A percentile compares a stretch with the other conserved stretches of the same genome.
Conservation (phyloP, 2,888 invertebrate species). For the Adelognathus sp. region DNA sequence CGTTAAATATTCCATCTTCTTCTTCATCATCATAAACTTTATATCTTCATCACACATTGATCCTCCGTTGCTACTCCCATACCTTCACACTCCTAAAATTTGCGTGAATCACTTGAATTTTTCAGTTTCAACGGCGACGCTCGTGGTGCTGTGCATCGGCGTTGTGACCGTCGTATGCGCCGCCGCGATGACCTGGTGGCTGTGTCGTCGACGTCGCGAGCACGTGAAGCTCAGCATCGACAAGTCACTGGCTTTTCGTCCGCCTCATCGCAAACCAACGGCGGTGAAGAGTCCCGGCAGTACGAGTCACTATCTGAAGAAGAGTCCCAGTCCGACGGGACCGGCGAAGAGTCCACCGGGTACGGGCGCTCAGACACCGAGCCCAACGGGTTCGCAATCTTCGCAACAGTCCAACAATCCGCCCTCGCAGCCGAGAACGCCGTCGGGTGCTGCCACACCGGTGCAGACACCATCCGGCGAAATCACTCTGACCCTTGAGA, state of each 20-base stretch:
- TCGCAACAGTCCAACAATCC: conserved; percentile 66
- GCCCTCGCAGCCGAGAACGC: conserved; percentile 69
- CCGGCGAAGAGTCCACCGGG: conserved; percentile 84
- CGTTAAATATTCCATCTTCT: too few relatives aligned
- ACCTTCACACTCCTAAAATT: too few relatives aligned
- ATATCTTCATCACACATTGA: neutral
- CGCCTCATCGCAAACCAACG: conserved; percentile 87
- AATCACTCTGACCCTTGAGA: conserved; percentile 81
- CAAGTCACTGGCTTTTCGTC: conserved; percentile 86
- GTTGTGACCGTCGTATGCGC: conserved; percentile 84
- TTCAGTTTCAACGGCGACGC: conserved; percentile 83
- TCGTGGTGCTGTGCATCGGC: conserved; percentile 86
- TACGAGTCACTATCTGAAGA: conserved; percentile 92
- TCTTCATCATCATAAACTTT: too few relatives aligned
- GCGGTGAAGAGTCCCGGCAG: conserved; percentile 94
- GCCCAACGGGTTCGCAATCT: conserved; percentile 73
- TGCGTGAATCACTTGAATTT: conserved; percentile 58
- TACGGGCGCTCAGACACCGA: conserved; percentile 79
- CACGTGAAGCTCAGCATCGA: conserved; percentile 84
- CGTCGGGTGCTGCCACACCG: conserved; percentile 72
- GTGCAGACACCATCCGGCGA: conserved; percentile 77
- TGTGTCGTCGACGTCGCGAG: conserved; percentile 84
- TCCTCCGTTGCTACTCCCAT: too few relatives aligned
- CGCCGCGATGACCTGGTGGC: conserved; percentile 86
- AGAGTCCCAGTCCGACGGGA: conserved; percentile 94